Conservation (phyloP, 2,797 vertebrate species). For the Poecilia velifera region DNA sequence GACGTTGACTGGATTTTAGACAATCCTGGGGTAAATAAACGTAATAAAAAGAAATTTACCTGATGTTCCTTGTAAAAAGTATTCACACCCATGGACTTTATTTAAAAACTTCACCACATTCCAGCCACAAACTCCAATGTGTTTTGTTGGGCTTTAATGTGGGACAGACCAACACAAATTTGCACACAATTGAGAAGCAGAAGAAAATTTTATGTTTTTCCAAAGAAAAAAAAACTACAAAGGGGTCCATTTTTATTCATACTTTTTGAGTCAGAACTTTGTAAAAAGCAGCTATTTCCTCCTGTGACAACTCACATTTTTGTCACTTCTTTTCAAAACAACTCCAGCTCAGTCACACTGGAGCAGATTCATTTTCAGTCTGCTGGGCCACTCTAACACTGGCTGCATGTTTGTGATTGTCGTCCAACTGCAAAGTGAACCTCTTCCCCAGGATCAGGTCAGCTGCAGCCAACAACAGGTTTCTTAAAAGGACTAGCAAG, state of each 20-base stretch:
- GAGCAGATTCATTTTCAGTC: not conserved
- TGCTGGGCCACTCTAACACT: not conserved
- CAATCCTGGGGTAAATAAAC: not conserved
- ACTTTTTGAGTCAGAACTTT: not conserved
- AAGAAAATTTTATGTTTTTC: not conserved
- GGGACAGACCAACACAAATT: not conserved
- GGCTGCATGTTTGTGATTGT: not conserved
- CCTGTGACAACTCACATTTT: not conserved
- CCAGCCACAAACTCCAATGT: not conserved
- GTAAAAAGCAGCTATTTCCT: not conserved
- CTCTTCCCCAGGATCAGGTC: not conserved
- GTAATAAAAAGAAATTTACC: conserved; percentile 2
- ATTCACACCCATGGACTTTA: not conserved
- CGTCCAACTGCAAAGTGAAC: not conserved
- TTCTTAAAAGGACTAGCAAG: too few relatives aligned
- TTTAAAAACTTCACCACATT: not conserved
- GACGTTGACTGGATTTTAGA: not conserved
- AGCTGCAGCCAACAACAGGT: not conserved
- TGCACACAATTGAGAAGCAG: not conserved
- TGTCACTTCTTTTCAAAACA: not conserved
- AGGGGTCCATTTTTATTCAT: not conserved
- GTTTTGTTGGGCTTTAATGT: not conserved
- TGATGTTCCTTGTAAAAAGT: not conserved
- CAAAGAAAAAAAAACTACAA: not conserved
- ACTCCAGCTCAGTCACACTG: not conserved